Conservation (phyloP, 2,797 vertebrate genomes). For the Gallinago stenura region DNA sequence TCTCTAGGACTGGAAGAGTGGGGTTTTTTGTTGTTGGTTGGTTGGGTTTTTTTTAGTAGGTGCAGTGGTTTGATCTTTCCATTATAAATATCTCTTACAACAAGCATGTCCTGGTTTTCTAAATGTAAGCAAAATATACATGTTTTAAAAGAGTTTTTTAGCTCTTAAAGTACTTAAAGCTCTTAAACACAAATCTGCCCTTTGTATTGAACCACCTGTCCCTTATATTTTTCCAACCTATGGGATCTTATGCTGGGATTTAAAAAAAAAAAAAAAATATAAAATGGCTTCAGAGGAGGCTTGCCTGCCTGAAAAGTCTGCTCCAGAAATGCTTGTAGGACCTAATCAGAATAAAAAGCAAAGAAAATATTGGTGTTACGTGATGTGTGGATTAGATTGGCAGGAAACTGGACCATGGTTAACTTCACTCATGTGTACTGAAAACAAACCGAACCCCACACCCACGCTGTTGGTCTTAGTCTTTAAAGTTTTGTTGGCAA, state of each 20-base stretch:
- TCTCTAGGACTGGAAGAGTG: conserved; percentile 1
- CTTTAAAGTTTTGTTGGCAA: conserved; percentile 65
- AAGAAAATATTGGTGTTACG: not conserved
- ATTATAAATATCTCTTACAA: not conserved
- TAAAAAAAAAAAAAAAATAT: not conserved
- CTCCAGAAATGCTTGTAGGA: not conserved
- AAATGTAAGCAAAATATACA: not conserved
- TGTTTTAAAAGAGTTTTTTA: not conserved
- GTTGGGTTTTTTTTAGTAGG: not conserved
- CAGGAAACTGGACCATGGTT: conserved; percentile 29
- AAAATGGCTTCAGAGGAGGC: not conserved
- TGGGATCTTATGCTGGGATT: not conserved
- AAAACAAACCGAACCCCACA: not conserved
- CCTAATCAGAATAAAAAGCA: not conserved
- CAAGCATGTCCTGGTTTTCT: not conserved
- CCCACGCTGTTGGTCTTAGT: conserved; percentile 1
- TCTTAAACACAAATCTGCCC: not conserved
- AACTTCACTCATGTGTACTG: not conserved
- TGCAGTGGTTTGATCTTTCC: conserved; percentile 16
- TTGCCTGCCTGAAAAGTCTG: not conserved
- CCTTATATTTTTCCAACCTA: not conserved
- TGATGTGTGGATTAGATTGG: not conserved
- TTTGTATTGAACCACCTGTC: not conserved
- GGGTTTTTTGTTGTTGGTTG: not conserved
- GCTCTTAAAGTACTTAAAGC: not conserved